Evolutionary conservation across 2,888 invertebrate genomes (phyloP), one percentile per base, ranked within the genome.

Genomic region (Embidobia sp.): DNA sequence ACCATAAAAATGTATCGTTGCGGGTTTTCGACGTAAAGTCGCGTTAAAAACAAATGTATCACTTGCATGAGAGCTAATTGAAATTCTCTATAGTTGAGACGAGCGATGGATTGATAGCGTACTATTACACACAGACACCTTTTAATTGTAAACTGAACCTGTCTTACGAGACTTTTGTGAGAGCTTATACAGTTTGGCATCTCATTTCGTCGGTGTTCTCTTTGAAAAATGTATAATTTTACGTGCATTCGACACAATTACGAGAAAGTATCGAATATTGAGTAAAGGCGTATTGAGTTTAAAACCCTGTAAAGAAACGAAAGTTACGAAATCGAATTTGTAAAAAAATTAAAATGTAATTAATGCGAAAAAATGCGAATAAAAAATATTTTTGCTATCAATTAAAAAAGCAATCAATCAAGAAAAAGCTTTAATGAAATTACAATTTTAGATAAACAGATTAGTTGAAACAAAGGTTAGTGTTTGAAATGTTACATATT

Each of bases 121-220:
- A 7, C 7, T 49, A 33, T 51, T 35, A 51, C 51, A 22, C 8
- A 22, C 35, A 22, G n/a, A 35, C 19, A 18, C 11, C 13, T 35
- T 33, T 35, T 51, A 51, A 35, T 51, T 51, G 51, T 22, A 35
- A 19, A 8, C 8, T 22, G 35, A 51, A 35, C n/a, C 22, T 26
- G 13, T 22, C 35, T 51, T 3, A 3, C 19, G 29, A 31, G 31
- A 33, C 29, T 31, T 35, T 51, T 13, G 19, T 31, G 35, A 0
- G 10, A 33, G 35, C 2, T 19, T 31, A 35, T 35, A 35, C 8
- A n/a, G 13, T 22, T 51, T 8, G 3, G 51, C 19, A 15, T 35
- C 49, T 1, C 11, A 10, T 51, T 22, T 51, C 22, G 5, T 31
- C 13, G n/a, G n/a, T n/a, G n/a, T n/a, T n/a, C n/a, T n/a, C n/a